A percentile compares a stretch with the other conserved stretches of the same genome.
Conservation (phyloP, 1,140 invertebrate genomes). For the Leptonema lineaticorne region DNA sequence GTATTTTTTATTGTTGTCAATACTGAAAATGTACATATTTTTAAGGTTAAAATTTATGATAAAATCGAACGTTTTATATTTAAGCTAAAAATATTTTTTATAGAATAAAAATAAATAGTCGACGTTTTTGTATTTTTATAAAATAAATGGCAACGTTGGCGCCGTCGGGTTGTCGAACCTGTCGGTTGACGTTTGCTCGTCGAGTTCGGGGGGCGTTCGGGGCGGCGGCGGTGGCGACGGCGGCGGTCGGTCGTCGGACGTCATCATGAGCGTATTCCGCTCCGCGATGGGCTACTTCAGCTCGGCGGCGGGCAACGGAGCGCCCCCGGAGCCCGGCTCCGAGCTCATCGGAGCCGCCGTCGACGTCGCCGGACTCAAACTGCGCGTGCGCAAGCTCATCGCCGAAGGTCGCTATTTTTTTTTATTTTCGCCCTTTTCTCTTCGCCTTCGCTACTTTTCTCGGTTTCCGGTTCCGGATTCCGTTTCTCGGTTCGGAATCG, state of each 20-base stretch:
- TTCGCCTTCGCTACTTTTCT: neutral
- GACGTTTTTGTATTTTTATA: too few species aligned
- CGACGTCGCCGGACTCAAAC: slow-evolving; percentile 85
- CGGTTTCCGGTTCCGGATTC: neutral
- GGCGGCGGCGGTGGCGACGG: neutral
- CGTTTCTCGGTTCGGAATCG: slow-evolving; percentile 6
- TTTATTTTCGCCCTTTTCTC: neutral
- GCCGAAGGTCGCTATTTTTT: slow-evolving; percentile 75
- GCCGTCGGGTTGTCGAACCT: neutral
- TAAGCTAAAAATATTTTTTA: too few species aligned
- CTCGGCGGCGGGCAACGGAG: slow-evolving; percentile 58
- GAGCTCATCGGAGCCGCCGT: slow-evolving; percentile 89
- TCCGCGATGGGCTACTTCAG: slow-evolving; percentile 84
- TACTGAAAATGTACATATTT: too few species aligned
- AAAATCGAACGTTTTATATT: too few species aligned
- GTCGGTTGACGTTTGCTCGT: neutral
- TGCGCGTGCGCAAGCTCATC: slow-evolving; percentile 86
- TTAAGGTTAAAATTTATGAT: too few species aligned
- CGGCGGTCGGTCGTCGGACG: neutral
- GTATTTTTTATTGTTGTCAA: too few species aligned
- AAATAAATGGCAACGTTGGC: too few species aligned
- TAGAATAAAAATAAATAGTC: too few species aligned
- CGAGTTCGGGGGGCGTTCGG: neutral
- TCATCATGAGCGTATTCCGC: slow-evolving; percentile 84
- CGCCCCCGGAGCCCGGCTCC: slow-evolving; percentile 60